phyloP scores from a whole-genome alignment of 2,113 vertebrate genomes.

The Barnardius zonarius region DNA sequence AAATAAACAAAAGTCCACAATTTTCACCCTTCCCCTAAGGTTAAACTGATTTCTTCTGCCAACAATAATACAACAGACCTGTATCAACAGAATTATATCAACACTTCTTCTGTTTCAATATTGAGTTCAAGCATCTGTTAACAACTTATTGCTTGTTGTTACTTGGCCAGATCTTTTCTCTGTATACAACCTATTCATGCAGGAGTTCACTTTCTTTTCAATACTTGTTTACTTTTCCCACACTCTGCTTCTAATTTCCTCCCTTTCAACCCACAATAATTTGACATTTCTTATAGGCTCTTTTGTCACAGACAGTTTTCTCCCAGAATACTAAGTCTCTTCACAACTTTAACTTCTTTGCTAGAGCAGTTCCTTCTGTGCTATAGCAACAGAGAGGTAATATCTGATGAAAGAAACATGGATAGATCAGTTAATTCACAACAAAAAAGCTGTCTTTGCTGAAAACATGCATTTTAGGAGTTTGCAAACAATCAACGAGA shows the following conservation, averaged over 20 bases:
- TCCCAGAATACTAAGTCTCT: not conserved
- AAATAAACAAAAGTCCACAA: conserved; percentile 50
- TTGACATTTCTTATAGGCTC: not conserved
- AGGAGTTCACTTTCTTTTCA: conserved; percentile 30
- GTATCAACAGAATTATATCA: conserved; percentile 52
- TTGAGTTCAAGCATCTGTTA: conserved; percentile 62
- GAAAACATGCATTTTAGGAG: not conserved
- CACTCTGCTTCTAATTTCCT: conserved; percentile 36
- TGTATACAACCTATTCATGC: conserved; percentile 33
- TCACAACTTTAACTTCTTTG: not conserved
- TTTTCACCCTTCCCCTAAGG: conserved; percentile 38
- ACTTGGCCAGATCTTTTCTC: conserved; percentile 55
- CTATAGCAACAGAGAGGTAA: not conserved
- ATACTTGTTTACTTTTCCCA: conserved; percentile 60
- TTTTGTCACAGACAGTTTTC: not conserved
- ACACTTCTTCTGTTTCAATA: conserved; percentile 59
- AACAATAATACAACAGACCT: conserved; percentile 52
- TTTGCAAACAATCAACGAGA: not conserved
- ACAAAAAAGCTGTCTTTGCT: not conserved
- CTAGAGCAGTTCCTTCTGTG: not conserved
- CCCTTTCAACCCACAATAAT: not conserved
- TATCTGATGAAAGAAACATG: not conserved
- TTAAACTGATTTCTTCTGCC: conserved; percentile 37
- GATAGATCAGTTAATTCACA: not conserved
- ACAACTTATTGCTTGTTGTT: conserved; percentile 63